Conservation (phyloP, 2,888 invertebrate species). For the Melikaiella ostensackeni region DNA sequence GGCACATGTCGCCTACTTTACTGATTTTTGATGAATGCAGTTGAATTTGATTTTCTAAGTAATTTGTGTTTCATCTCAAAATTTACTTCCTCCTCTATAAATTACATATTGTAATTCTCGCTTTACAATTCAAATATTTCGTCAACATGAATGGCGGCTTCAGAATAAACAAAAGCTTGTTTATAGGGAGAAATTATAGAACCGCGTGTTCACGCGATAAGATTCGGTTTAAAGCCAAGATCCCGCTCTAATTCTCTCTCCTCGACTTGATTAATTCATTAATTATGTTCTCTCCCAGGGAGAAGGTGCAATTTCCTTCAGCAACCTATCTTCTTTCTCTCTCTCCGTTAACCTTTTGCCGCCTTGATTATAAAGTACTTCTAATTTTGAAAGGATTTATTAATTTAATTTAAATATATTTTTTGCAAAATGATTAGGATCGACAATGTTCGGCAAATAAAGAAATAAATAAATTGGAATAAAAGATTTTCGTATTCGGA, state of each 20-base stretch:
- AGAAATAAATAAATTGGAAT: neutral
- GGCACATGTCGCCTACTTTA: too few species aligned
- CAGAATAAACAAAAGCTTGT: conserved; percentile 19
- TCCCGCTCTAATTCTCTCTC: conserved; percentile 49
- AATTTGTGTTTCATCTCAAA: too few species aligned
- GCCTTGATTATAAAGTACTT: too few species aligned
- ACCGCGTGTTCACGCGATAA: conserved; percentile 11
- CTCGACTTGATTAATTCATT: conserved; percentile 62
- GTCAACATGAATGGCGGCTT: neutral
- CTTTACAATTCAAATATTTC: conserved; percentile 19
- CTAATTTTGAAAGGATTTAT: too few species aligned
- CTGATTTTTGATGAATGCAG: too few species aligned
- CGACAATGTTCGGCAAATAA: too few species aligned
- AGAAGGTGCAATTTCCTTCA: conserved; percentile 39
- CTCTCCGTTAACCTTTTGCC: neutral
- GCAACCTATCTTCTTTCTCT: conserved; percentile 4
- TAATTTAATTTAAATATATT: too few species aligned
- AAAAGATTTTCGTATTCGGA: neutral
- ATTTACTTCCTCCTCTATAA: too few species aligned
- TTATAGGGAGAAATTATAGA: conserved; percentile 5
- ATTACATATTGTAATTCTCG: neutral
- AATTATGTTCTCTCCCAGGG: conserved; percentile 43
- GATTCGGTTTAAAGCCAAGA: conserved; percentile 12
- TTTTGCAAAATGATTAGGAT: too few species aligned
- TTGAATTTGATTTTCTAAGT: too few species aligned